Conservation (phyloP, 2,797 vertebrate genomes). For the Anas capensis region DNA sequence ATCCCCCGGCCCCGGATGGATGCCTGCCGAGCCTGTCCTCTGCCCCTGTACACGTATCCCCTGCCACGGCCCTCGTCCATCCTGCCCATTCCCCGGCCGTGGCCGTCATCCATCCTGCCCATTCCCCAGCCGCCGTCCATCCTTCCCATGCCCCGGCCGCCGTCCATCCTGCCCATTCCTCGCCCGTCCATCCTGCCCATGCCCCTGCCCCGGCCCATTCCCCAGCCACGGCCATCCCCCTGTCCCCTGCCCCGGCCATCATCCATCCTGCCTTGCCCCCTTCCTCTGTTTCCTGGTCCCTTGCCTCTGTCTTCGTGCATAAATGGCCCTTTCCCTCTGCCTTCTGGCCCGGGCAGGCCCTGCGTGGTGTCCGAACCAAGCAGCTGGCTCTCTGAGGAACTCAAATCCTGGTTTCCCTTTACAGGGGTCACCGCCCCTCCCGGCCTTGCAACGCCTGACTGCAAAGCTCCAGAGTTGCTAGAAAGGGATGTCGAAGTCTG, state of each 20-base stretch:
- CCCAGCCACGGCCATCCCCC: conserved; percentile 78
- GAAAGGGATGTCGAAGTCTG: conserved; percentile 61
- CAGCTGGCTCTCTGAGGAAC: conserved; percentile 78
- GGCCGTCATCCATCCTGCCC: conserved; percentile 71
- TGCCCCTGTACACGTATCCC: conserved; percentile 76
- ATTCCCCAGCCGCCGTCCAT: conserved; percentile 74
- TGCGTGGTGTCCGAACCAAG: conserved; percentile 78
- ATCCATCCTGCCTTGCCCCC: conserved; percentile 68
- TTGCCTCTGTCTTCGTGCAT: conserved; percentile 84
- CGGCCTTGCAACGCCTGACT: conserved; percentile 66
- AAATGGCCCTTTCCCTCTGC: conserved; percentile 72
- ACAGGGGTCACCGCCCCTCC: conserved; percentile 54
- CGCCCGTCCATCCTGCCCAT: conserved; percentile 53
- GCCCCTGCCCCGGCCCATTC: conserved; percentile 73
- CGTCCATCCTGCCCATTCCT: conserved; percentile 64
- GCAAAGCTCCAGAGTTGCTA: conserved; percentile 71
- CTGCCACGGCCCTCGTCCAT: conserved; percentile 77
- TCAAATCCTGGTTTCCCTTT: conserved; percentile 76
- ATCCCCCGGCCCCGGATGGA: conserved; percentile 73
- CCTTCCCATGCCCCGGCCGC: conserved; percentile 69
- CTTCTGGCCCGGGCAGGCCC: conserved; percentile 63
- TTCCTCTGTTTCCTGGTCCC: conserved; percentile 81
- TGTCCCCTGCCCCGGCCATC: conserved; percentile 75
- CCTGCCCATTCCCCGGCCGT: conserved; percentile 74
- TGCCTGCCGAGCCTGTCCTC: conserved; percentile 71